Conservation (phyloP, 2,797 vertebrate species). For the Pitangus sulphuratus region DNA sequence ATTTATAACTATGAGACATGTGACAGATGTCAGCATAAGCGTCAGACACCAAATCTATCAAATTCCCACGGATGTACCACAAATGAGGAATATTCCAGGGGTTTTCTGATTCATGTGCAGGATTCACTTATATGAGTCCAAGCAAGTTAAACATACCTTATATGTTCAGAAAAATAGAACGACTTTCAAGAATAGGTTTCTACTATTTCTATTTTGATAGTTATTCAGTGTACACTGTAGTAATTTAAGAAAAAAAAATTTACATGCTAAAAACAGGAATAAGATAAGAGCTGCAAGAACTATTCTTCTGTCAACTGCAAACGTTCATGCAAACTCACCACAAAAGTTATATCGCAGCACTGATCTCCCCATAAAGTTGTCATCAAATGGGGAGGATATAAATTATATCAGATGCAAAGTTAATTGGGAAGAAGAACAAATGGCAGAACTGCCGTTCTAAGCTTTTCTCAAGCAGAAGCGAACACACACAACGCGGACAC, state of each 20-base stretch:
- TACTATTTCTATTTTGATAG: background rate
- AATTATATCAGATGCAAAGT: background rate
- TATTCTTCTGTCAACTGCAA: background rate
- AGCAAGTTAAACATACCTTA: background rate
- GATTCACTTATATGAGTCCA: fast-evolving
- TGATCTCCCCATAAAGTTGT: constrained; percentile 8
- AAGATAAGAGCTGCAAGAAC: background rate
- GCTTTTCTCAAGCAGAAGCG: background rate
- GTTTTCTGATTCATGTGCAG: background rate
- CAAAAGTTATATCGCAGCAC: background rate
- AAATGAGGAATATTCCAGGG: background rate
- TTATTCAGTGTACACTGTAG: background rate
- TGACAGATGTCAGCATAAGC: background rate
- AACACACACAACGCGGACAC: background rate
- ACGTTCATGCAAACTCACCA: background rate
- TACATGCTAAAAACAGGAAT: background rate
- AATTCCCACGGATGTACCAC: background rate
- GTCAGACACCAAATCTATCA: background rate
- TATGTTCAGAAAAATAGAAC: background rate
- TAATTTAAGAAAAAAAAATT: background rate
- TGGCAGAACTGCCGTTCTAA: background rate
- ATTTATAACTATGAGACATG: background rate
- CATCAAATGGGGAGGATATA: background rate
- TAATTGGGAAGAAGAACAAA: background rate
- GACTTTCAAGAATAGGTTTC: background rate